A percentile compares a stretch with the other conserved stretches of the same genome.
Conservation (phyloP, 2,113 vertebrate species). For the Platanista minor region DNA sequence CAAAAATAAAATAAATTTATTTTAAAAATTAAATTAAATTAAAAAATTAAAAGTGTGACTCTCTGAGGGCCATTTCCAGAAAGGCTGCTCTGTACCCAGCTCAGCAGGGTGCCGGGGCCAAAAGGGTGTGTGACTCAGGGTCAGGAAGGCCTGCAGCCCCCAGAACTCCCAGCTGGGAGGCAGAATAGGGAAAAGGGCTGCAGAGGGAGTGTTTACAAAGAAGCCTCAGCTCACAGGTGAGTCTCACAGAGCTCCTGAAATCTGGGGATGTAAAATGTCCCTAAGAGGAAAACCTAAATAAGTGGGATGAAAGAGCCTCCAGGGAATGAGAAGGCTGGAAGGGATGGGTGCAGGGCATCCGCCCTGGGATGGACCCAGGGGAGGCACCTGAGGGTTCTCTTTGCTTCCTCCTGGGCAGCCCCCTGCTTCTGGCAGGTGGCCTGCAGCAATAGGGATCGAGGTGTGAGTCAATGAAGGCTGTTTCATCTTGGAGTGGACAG, state of each 20-base stretch:
- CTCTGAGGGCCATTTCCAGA: background rate
- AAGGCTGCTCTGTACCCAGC: background rate
- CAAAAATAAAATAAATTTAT: too few species aligned
- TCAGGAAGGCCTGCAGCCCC: background rate
- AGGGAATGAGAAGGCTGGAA: conserved; percentile 37
- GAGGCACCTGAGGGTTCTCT: background rate
- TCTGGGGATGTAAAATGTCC: conserved; percentile 69
- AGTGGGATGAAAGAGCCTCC: conserved; percentile 63
- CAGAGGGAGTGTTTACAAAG: background rate
- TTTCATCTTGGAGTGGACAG: background rate
- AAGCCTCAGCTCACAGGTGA: background rate
- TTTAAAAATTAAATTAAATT: too few species aligned
- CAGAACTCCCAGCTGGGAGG: background rate
- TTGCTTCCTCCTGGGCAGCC: background rate
- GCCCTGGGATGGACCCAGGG: background rate
- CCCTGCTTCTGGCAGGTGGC: background rate
- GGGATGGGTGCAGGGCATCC: background rate
- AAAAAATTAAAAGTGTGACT: background rate
- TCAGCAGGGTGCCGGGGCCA: background rate
- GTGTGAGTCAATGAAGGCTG: background rate
- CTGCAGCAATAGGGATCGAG: too few species aligned
- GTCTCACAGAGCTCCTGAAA: conserved; percentile 72
- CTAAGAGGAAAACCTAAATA: conserved; percentile 64
- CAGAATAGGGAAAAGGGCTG: background rate
- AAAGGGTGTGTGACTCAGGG: background rate